phyloP scores from a whole-genome alignment of 1,140 invertebrate genomes.

The Sycophaga agraensis region DNA sequence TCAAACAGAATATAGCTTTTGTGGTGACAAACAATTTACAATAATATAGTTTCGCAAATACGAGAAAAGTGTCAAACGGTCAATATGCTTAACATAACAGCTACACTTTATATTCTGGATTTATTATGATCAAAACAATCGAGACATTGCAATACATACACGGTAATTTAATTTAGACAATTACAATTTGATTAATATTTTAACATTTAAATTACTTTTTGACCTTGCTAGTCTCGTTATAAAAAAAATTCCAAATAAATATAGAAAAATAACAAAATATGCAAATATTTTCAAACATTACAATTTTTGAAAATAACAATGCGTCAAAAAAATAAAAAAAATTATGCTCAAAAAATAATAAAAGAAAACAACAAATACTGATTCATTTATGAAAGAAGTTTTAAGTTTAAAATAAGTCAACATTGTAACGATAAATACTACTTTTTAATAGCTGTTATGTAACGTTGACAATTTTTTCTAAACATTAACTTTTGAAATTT shows the following conservation, averaged over 20 bases:
- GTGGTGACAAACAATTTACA: constrained; percentile 8
- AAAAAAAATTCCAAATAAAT: constrained; percentile 17
- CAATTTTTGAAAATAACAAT: constrained; percentile 1
- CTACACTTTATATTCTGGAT: constrained; percentile 13
- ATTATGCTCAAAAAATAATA: neutral
- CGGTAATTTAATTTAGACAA: neutral
- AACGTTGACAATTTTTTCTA: constrained; percentile 9
- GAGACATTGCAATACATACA: neutral
- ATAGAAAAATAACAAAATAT: constrained; percentile 2
- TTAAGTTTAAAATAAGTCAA: constrained; percentile 2
- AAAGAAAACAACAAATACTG: constrained; percentile 13
- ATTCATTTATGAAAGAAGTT: constrained; percentile 1
- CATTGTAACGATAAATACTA: constrained; percentile 12
- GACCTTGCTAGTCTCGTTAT: neutral
- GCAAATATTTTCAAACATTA: no score
- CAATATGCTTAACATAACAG: constrained; percentile 21
- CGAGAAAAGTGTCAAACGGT: constrained; percentile 23
- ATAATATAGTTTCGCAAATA: constrained; percentile 4
- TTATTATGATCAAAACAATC: constrained; percentile 1
- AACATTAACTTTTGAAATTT: neutral
- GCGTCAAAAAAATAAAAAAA: constrained; percentile 16
- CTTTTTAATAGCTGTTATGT: constrained; percentile 24
- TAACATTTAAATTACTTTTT: neutral
- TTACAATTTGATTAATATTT: constrained; percentile 5
- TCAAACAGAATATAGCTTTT: constrained; percentile 15